Evolutionary conservation across 2,797 vertebrate genomes (phyloP).

Genomic region (Acrocephalus scirpaceus): DNA sequence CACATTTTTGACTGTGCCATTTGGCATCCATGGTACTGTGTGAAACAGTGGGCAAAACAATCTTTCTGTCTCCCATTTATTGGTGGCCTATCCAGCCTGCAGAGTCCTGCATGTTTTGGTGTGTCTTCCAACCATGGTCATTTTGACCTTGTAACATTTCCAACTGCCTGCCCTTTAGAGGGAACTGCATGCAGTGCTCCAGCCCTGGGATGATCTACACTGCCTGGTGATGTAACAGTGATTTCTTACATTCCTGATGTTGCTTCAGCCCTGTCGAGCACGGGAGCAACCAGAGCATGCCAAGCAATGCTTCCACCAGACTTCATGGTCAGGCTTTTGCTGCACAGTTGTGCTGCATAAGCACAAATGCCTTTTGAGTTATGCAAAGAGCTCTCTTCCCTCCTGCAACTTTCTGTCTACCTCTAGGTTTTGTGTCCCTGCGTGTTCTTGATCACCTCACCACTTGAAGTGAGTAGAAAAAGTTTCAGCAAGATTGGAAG

Average conservation of each 20-base stretch:
- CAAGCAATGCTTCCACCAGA: not conserved
- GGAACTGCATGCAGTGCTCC: not conserved
- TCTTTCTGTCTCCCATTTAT: not conserved
- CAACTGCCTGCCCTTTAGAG: fast-evolving
- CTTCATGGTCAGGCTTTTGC: not conserved
- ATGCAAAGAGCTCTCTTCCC: not conserved
- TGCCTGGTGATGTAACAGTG: not conserved
- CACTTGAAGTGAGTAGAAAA: not conserved
- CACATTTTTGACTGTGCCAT: not conserved
- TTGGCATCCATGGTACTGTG: not conserved
- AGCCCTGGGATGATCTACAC: not conserved
- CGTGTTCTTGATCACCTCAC: not conserved
- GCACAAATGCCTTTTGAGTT: not conserved
- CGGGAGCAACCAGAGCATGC: not conserved
- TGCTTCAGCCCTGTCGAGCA: not conserved
- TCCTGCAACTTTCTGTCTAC: not conserved
- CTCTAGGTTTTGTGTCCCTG: not conserved
- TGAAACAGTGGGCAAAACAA: not conserved
- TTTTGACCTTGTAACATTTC: not conserved
- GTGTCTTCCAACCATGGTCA: not conserved
- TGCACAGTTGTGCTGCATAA: not conserved
- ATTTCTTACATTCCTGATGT: not conserved
- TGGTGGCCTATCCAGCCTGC: not conserved
- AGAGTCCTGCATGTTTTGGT: not conserved
- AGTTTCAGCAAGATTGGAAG: not conserved